Evolutionary conservation across 2,888 invertebrate genomes (phyloP).

Genomic region (Melanargia galathea): DNA sequence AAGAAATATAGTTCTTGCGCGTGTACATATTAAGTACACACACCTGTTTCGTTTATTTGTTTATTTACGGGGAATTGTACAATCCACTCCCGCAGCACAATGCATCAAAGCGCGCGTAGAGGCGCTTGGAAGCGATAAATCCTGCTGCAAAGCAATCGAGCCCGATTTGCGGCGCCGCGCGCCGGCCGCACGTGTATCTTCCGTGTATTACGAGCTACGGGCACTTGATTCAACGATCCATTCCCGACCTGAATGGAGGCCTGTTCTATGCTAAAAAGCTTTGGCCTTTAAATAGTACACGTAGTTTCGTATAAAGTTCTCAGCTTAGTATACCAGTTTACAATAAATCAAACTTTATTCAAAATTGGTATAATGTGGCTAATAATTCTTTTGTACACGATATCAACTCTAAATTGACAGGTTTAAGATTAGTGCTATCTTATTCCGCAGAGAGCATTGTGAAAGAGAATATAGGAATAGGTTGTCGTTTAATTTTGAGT

Average conservation of each 20-base stretch:
- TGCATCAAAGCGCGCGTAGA: slow-evolving; percentile 2
- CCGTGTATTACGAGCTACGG: slow-evolving; percentile 1
- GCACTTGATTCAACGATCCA: slow-evolving; percentile 1
- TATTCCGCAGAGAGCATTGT: no score
- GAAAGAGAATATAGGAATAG: no score
- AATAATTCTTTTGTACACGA: no score
- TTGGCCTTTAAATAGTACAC: background rate
- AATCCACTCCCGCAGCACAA: background rate
- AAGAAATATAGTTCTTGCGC: no score
- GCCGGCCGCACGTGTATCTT: slow-evolving; percentile 18
- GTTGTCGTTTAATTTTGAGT: no score
- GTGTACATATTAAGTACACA: no score
- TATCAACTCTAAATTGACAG: no score
- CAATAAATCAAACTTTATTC: no score
- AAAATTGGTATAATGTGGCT: no score
- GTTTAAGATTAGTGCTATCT: no score
- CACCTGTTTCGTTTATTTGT: no score
- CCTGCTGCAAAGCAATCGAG: slow-evolving; percentile 11
- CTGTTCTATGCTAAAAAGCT: background rate
- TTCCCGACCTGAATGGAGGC: slow-evolving; percentile 2
- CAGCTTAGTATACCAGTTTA: background rate
- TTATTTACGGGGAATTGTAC: background rate
- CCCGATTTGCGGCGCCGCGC: slow-evolving; percentile 9
- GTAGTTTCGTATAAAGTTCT: background rate
- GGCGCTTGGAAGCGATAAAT: slow-evolving; percentile 13